These are phyloP conservation scores for Solenodon paradoxus DNA, from an alignment of 2,113 vertebrate species.

Conservation along the genomic window DNA sequence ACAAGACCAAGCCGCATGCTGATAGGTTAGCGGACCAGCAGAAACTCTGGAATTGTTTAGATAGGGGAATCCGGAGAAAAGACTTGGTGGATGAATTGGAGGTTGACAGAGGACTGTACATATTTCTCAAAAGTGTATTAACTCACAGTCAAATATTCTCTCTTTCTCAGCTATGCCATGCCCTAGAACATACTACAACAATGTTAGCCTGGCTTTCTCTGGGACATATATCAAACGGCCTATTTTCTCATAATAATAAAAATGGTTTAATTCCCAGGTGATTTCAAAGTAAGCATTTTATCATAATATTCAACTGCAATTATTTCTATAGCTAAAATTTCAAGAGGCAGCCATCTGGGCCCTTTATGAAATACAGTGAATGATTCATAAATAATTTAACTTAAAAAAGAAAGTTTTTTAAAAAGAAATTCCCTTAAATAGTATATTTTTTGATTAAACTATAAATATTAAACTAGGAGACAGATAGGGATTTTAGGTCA, in stretches of 20 bases:
- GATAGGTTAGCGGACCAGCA: background rate
- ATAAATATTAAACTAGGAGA: background rate
- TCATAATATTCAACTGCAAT: background rate
- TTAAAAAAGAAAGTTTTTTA: background rate
- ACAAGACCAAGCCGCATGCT: background rate
- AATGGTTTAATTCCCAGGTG: background rate
- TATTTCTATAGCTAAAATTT: background rate
- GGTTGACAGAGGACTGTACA: background rate
- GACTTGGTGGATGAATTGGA: background rate
- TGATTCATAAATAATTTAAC: background rate
- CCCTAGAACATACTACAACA: background rate
- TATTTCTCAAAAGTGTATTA: background rate
- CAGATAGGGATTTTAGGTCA: background rate
- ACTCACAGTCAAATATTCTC: background rate
- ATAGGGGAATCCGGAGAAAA: background rate
- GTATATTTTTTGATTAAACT: background rate
- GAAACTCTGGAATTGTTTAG: background rate
- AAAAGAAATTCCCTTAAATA: background rate
- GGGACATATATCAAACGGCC: background rate
- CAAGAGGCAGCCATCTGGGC: background rate
- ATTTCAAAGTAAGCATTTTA: background rate
- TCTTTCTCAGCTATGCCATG: background rate
- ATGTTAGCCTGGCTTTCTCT: background rate
- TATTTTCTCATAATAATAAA: background rate
- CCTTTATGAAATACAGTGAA: background rate